These are phyloP conservation scores for Indicator indicator DNA, from an alignment of 2,113 vertebrate species.

Conservation along the genomic window DNA sequence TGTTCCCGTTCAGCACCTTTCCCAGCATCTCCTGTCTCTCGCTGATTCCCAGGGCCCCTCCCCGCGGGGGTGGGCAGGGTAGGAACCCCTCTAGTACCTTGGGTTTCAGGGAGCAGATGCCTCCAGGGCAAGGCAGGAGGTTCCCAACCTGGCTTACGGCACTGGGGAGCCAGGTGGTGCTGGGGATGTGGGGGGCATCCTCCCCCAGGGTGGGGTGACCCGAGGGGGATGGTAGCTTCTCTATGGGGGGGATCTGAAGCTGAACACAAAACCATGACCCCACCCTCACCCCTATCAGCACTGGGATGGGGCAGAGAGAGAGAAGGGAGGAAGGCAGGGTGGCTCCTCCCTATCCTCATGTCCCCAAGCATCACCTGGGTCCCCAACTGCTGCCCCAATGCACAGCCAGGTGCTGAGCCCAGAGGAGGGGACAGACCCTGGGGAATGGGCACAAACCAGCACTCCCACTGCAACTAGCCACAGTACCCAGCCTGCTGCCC, in stretches of 20 bases:
- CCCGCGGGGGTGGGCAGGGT: not conserved
- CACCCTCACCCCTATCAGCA: not conserved
- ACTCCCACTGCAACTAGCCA: not conserved
- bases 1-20: conserved; percentile 18
- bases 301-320: not conserved
- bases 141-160: fast-evolving
- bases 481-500: not conserved
- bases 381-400: not conserved
- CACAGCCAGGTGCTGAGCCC: not conserved
- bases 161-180: not conserved
- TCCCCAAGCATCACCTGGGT: not conserved
- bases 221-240: not conserved
- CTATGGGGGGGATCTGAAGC: not conserved
- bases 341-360: not conserved
- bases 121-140: not conserved
- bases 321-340: not conserved
- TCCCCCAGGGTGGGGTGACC: not conserved
- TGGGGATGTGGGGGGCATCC: not conserved
- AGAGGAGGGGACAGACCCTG: not conserved
- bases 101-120: not conserved
- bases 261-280: not conserved
- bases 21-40: not conserved
- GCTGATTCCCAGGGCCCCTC: not conserved
- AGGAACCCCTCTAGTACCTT: fast-evolving
- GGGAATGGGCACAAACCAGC: not conserved